These are phyloP conservation scores for Geococcyx californianus DNA, from an alignment of 2,113 vertebrate genomes.

Conservation along the genomic window DNA sequence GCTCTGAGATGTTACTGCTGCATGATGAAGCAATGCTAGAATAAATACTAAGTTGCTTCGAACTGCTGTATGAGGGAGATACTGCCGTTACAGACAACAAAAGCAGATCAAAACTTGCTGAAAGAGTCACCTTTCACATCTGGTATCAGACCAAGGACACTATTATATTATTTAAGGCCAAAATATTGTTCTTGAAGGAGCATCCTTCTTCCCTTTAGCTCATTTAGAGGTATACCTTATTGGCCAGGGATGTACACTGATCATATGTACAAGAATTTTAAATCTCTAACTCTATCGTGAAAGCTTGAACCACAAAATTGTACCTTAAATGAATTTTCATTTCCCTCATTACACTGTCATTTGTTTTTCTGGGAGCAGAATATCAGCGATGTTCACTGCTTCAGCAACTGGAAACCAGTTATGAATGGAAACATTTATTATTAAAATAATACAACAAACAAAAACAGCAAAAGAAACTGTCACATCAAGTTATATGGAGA, in stretches of 20 bases:
- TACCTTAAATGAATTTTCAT: neutral
- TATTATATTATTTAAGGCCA: neutral
- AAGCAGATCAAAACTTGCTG: neutral
- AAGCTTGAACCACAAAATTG: neutral
- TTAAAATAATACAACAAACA: neutral
- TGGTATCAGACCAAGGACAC: neutral
- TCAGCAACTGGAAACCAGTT: neutral
- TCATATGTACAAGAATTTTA: neutral
- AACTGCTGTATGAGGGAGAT: neutral
- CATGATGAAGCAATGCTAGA: neutral
- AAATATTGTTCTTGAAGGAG: neutral
- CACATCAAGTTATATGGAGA: neutral
- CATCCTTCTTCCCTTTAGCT: neutral
- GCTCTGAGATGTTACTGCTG: neutral
- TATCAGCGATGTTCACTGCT: neutral
- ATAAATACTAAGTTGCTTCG: neutral
- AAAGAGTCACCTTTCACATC: neutral
- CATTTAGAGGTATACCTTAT: neutral
- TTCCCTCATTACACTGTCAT: neutral
- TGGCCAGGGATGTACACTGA: neutral
- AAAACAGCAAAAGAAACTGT: neutral
- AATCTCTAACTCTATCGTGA: neutral
- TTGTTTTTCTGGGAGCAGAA: neutral
- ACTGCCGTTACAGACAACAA: neutral
- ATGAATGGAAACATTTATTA: neutral